Percentiles rank a stretch among this genome's conserved stretches.
Conservation (phyloP, 2,888 invertebrate species). For the Cynaeus angustus region DNA sequence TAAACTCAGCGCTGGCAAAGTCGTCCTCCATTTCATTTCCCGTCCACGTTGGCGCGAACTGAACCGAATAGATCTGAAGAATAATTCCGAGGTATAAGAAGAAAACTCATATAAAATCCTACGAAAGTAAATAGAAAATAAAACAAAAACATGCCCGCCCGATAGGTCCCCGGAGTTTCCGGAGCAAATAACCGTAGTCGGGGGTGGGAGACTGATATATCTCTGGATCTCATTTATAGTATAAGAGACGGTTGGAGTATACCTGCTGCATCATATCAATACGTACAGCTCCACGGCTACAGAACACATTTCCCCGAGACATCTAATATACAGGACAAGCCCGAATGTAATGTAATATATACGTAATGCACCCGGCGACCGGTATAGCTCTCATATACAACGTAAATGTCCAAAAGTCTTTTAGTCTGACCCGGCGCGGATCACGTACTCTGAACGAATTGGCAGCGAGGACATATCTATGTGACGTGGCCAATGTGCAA, state of each 20-base stretch:
- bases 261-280: conserved; percentile 63
- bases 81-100: conserved; percentile 59
- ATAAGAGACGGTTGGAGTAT: conserved; percentile 56
- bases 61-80: conserved; percentile 46
- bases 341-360: conserved; percentile 62
- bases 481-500: conserved; percentile 67
- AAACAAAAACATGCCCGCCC: conserved; percentile 63
- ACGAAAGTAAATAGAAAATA: conserved; percentile 68
- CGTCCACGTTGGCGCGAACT: conserved; percentile 5
- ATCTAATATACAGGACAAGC: conserved; percentile 64
- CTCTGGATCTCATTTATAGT: conserved; percentile 62
- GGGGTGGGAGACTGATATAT: conserved; percentile 56
- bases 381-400: conserved; percentile 66
- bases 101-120: conserved; percentile 63
- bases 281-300: conserved; percentile 51
- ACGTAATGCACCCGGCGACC: conserved; percentile 65
- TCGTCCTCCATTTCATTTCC: conserved; percentile 6
- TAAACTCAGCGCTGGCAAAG: not conserved
- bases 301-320: conserved; percentile 53
- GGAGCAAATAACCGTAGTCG: conserved; percentile 60
- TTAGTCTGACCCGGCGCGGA: conserved; percentile 63
- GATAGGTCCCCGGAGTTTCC: conserved; percentile 64
- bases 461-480: conserved; percentile 65
- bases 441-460: conserved; percentile 67
- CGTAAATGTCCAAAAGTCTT: conserved; percentile 68